Evolutionary conservation across 23 tunicate genomes (phyloP), one percentile per base, ranked within the genome.

Genomic region (Styela clava): DNA sequence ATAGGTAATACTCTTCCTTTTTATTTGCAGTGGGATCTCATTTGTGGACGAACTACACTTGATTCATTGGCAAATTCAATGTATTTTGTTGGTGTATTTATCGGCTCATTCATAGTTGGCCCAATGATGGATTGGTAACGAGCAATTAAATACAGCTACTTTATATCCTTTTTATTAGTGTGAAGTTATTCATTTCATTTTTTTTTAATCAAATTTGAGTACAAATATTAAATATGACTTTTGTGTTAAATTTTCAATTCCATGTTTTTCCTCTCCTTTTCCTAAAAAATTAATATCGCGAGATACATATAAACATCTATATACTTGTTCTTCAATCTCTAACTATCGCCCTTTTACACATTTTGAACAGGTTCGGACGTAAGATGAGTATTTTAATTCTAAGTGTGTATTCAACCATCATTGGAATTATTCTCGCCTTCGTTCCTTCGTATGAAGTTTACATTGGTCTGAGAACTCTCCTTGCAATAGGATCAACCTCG

Each of bases 301-400:
- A n/a, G n/a, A n/a, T n/a, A n/a, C n/a, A n/a, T n/a, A n/a, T n/a
- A n/a, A n/a, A n/a, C n/a, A n/a, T n/a, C n/a, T n/a, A n/a, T n/a
- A n/a, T n/a, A n/a, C n/a, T n/a, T n/a, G n/a, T n/a, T n/a, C n/a
- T n/a, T n/a, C n/a, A n/a, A n/a, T n/a, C n/a, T n/a, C n/a, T n/a
- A n/a, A n/a, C n/a, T n/a, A n/a, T n/a, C n/a, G n/a, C n/a, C n/a
- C n/a, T n/a, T n/a, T n/a, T n/a, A n/a, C n/a, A n/a, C n/a, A n/a
- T 32, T 31, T 33, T 1, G 16, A 37, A 19, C 35, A 91, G 97
- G 97, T 86, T 79, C 65, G 97, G 97, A 25, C 52, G 97, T 23
- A 91, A 86, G 81, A 68, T 61, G 16, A 81, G 94, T 25, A 63
- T 86, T 63, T 34, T 82, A 24, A 44, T 91, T 3, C 19, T 51